A percentile compares a stretch with the other conserved stretches of the same genome.
These are phyloP conservation scores for Drosophila dunni DNA, from an alignment of 1,140 invertebrate species.

Conservation along the genomic window DNA sequence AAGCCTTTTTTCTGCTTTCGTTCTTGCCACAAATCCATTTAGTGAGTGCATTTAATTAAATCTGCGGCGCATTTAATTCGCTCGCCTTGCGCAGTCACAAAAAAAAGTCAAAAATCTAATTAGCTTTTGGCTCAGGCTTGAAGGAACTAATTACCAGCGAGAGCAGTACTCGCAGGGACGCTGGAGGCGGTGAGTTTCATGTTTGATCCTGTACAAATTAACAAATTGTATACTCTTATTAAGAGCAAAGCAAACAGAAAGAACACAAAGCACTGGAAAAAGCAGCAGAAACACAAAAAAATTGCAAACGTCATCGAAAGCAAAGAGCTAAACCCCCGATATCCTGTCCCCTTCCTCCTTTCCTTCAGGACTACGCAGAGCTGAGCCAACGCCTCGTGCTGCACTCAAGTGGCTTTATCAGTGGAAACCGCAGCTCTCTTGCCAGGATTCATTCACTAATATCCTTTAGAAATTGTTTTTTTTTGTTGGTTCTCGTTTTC, in stretches of 20 bases:
- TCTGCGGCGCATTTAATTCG: slow-evolving; percentile 60
- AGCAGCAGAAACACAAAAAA: slow-evolving; percentile 46
- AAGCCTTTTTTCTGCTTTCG: slow-evolving; percentile 33
- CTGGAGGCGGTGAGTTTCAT: slow-evolving; percentile 55
- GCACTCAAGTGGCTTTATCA: slow-evolving; percentile 82
- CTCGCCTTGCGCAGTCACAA: slow-evolving; percentile 18
- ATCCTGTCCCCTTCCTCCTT: background rate
- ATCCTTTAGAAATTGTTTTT: slow-evolving; percentile 60
- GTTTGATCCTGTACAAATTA: slow-evolving; percentile 82
- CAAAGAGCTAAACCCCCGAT: slow-evolving; percentile 16
- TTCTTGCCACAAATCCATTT: slow-evolving; percentile 53
- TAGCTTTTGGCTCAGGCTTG: slow-evolving; percentile 60
- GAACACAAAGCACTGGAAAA: slow-evolving; percentile 58
- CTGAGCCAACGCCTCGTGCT: slow-evolving; percentile 58
- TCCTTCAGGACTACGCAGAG: background rate
- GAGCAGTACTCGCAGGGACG: background rate
- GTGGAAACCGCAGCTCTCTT: slow-evolving; percentile 63
- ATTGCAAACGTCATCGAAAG: slow-evolving; percentile 80
- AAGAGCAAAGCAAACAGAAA: slow-evolving; percentile 79
- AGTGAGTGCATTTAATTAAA: slow-evolving; percentile 70
- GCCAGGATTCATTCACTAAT: slow-evolving; percentile 59
- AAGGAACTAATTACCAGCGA: slow-evolving; percentile 70
- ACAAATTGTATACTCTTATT: slow-evolving; percentile 83
- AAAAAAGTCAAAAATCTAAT: slow-evolving; percentile 69
- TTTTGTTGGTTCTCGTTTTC: slow-evolving; percentile 46